Conservation (phyloP, 2,888 invertebrate genomes). For the Mimas tiliae region DNA sequence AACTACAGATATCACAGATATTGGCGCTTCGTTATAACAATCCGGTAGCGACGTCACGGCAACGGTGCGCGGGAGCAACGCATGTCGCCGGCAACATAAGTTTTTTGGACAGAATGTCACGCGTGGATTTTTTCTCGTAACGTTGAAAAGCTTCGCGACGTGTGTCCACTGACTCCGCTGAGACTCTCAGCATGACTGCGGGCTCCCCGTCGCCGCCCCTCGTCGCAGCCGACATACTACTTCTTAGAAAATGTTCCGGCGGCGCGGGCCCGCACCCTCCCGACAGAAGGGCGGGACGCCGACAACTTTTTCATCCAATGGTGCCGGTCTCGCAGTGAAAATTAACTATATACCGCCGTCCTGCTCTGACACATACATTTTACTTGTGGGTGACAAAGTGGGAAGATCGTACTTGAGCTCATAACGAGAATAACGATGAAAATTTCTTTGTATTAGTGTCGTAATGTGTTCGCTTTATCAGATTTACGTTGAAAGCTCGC, state of each 20-base stretch:
- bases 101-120: conserved; percentile 70
- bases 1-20: conserved; percentile 71
- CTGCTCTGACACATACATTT: conserved; percentile 46
- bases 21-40: conserved; percentile 75
- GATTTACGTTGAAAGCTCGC: conserved; percentile 83
- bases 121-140: conserved; percentile 72
- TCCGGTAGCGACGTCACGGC: conserved; percentile 54
- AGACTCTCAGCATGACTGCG: conserved; percentile 84
- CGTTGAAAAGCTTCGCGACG: conserved; percentile 75
- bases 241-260: conserved; percentile 75
- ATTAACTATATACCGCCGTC: conserved; percentile 46
- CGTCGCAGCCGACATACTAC: conserved; percentile 77
- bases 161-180: conserved; percentile 80
- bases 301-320: conserved; percentile 77
- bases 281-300: conserved; percentile 71
- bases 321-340: conserved; percentile 48
- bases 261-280: conserved; percentile 58
- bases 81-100: conserved; percentile 59
- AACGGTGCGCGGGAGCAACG: conserved; percentile 45
- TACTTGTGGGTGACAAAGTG: conserved; percentile 47
- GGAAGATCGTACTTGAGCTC: conserved; percentile 44
- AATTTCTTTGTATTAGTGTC: conserved; percentile 79
- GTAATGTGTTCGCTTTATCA: conserved; percentile 82
- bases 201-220: conserved; percentile 83
- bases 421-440: conserved; percentile 66